Evolutionary conservation across 2,113 vertebrate species (phyloP).

Genomic region (Nothocercus nigrocapillus): DNA sequence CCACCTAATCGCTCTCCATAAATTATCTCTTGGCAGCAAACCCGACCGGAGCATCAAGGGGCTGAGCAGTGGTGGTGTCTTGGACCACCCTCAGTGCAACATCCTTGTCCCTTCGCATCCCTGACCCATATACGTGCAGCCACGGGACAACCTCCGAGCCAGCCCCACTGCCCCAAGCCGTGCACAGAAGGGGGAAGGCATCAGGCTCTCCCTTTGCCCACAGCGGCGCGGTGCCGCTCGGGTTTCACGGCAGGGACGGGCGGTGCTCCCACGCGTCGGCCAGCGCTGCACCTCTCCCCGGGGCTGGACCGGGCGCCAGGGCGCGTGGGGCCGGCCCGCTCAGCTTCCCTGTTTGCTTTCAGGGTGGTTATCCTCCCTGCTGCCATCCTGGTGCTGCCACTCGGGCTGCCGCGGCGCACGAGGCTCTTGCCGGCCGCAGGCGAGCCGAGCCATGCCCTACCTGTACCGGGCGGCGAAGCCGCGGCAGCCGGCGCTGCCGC

Average conservation of each 20-base stretch:
- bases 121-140: accelerated
- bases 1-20: conserved; percentile 29
- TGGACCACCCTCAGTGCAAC: too few species aligned
- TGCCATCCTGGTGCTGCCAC: neutral
- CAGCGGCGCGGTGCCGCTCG: accelerated
- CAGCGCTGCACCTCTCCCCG: neutral
- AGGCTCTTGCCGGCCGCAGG: neutral
- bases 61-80: neutral
- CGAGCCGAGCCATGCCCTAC: conserved; percentile 79
- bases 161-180: neutral
- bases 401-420: neutral
- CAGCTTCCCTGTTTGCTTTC: conserved; percentile 64
- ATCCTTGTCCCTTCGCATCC: too few species aligned
- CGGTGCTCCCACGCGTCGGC: neutral
- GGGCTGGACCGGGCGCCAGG: neutral
- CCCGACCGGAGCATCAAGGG: neutral
- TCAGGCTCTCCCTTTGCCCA: neutral
- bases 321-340: neutral
- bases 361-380: conserved; percentile 32
- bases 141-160: accelerated
- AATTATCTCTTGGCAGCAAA: conserved; percentile 26
- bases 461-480: conserved; percentile 46
- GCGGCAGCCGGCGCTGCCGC: neutral
- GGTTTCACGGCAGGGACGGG: neutral
- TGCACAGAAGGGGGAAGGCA: neutral